These are phyloP conservation scores for Bembecia ichneumoniformis DNA, from an alignment of 2,888 invertebrate species.

Conservation along the genomic window DNA sequence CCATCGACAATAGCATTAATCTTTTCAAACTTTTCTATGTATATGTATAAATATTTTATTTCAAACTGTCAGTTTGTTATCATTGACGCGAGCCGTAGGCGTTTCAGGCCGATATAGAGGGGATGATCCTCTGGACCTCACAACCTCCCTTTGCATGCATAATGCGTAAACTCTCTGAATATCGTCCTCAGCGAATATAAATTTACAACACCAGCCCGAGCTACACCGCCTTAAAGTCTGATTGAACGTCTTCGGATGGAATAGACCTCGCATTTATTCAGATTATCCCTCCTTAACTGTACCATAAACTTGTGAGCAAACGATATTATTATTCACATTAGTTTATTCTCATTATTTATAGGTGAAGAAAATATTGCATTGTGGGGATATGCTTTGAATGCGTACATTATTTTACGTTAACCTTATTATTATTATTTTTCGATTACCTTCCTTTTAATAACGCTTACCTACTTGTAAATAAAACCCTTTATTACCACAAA, in stretches of 20 bases:
- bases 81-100: not conserved
- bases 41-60: not conserved
- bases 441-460: too few relatives aligned
- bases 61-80: not conserved
- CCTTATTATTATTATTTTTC: too few relatives aligned
- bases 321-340: conserved; percentile 4
- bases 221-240: conserved; percentile 37
- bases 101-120: conserved; percentile 1
- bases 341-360: not conserved
- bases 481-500: too few relatives aligned
- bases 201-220: conserved; percentile 36
- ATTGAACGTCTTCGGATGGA: conserved; percentile 39
- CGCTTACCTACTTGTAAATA: too few relatives aligned
- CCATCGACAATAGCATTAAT: too few relatives aligned
- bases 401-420: too few relatives aligned
- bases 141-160: conserved; percentile 46
- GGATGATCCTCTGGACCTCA: conserved; percentile 31
- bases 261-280: conserved; percentile 42
- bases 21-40: not conserved
- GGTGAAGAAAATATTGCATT: too few relatives aligned
- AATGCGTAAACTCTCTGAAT: conserved; percentile 42
- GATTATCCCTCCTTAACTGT: conserved; percentile 37
- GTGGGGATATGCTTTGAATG: too few relatives aligned
- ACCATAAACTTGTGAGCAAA: conserved; percentile 13
- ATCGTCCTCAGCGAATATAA: conserved; percentile 49